Evolutionary conservation across 2,113 vertebrate genomes (phyloP).

Genomic region (Nothoprocta perdicaria): DNA sequence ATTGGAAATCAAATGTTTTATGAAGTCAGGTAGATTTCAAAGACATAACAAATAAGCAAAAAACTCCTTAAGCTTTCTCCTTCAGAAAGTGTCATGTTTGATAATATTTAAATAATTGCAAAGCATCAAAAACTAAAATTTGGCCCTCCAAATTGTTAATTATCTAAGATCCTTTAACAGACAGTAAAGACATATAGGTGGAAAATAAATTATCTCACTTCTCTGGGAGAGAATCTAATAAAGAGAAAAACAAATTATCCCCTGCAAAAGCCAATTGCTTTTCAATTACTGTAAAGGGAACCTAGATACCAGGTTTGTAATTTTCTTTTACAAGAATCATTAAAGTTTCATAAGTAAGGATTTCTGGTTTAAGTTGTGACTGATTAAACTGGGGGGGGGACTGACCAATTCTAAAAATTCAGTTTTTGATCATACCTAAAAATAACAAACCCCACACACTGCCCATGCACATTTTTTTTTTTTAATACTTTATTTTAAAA

Average conservation of each 20-base stretch:
- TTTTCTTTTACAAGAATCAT: not conserved
- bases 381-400: not conserved
- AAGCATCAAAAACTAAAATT: not conserved
- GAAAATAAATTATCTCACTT: not conserved
- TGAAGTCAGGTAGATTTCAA: not conserved
- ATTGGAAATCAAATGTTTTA: not conserved
- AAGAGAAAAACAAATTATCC: not conserved
- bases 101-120: not conserved
- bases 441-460: accelerated
- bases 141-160: not conserved
- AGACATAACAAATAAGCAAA: not conserved
- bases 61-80: not conserved
- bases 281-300: not conserved
- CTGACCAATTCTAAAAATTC: not conserved
- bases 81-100: not conserved
- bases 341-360: not conserved
- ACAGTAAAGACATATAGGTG: not conserved
- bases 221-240: not conserved
- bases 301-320: not conserved
- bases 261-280: not conserved
- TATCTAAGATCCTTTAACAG: not conserved
- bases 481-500: not conserved
- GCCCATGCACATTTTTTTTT: no score
- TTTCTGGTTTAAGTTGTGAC: not conserved
- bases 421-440: not conserved